phyloP scores from a whole-genome alignment of 2,888 invertebrate genomes.

The Aproaerema taeniolella region DNA sequence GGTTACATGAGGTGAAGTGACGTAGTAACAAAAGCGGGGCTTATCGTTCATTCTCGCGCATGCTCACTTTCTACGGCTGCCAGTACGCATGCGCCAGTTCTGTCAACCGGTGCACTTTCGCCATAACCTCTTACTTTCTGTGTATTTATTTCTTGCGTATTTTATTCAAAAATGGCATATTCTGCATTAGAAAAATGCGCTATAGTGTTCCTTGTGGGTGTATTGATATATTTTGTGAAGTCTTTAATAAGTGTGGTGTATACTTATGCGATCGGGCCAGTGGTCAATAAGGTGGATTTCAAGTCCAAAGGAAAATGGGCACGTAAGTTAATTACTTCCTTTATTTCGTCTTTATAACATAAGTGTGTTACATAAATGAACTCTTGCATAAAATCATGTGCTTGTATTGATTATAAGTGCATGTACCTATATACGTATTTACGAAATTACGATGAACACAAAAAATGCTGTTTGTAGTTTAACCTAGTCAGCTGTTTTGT shows the following conservation, averaged over 20 bases:
- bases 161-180: background rate
- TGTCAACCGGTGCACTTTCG: slow-evolving; percentile 49
- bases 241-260: slow-evolving; percentile 40
- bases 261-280: slow-evolving; percentile 70
- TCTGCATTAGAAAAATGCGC: slow-evolving; percentile 69
- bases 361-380: background rate
- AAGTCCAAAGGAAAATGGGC: slow-evolving; percentile 88
- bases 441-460: too few species aligned
- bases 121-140: slow-evolving; percentile 43
- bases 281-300: slow-evolving; percentile 79
- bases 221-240: slow-evolving; percentile 44
- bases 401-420: too few species aligned
- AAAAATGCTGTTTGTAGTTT: too few species aligned
- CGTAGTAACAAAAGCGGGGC: background rate
- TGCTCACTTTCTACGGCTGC: slow-evolving; percentile 60
- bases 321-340: slow-evolving; percentile 74
- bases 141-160: background rate
- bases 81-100: slow-evolving; percentile 64
- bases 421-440: too few species aligned
- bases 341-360: background rate
- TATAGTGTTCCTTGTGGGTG: slow-evolving; percentile 49
- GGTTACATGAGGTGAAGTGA: background rate
- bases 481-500: too few species aligned
- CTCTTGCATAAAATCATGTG: too few species aligned
- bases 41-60: slow-evolving; percentile 35